A percentile compares a stretch with the other conserved stretches of the same genome.
phyloP scores from a whole-genome alignment of 2,888 invertebrate species.

The Drosophila tanythrix region DNA sequence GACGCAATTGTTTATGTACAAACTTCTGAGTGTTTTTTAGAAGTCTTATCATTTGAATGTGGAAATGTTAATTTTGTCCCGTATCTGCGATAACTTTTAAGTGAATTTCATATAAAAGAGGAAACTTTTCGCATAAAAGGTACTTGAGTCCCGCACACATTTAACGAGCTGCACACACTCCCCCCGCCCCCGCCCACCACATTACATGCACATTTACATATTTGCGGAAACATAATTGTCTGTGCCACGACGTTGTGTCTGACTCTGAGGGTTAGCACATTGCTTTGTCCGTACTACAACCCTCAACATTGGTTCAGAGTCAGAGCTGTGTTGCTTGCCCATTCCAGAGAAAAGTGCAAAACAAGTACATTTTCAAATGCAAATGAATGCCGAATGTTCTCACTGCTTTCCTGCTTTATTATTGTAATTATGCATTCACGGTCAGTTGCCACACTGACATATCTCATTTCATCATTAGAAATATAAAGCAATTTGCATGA shows the following conservation, averaged over 20 bases:
- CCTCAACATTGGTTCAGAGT: neutral
- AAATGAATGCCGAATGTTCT: constrained; percentile 48
- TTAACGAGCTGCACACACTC: constrained; percentile 35
- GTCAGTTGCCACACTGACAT: constrained; percentile 14
- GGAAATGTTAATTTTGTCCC: constrained; percentile 57
- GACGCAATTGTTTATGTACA: neutral
- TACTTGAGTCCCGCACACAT: constrained; percentile 39
- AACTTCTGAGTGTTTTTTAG: constrained; percentile 1
- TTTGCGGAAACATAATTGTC: constrained; percentile 66
- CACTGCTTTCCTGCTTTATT: constrained; percentile 12
- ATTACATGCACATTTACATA: constrained; percentile 54
- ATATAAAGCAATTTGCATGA: constrained; percentile 33
- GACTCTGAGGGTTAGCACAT: constrained; percentile 38
- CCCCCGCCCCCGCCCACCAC: constrained; percentile 11
- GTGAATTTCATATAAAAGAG: constrained; percentile 62
- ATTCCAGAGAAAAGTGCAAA: constrained; percentile 10
- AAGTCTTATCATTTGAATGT: constrained; percentile 33
- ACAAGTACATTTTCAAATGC: constrained; percentile 62
- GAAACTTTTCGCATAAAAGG: constrained; percentile 69
- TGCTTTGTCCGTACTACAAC: constrained; percentile 29
- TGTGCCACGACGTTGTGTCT: constrained; percentile 31
- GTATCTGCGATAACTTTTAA: constrained; percentile 62
- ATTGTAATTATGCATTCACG: constrained; percentile 44
- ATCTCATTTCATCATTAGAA: constrained; percentile 35
- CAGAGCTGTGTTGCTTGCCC: neutral